These are phyloP conservation scores for Cotesia chilonis DNA, from an alignment of 1,140 invertebrate species.

Conservation along the genomic window DNA sequence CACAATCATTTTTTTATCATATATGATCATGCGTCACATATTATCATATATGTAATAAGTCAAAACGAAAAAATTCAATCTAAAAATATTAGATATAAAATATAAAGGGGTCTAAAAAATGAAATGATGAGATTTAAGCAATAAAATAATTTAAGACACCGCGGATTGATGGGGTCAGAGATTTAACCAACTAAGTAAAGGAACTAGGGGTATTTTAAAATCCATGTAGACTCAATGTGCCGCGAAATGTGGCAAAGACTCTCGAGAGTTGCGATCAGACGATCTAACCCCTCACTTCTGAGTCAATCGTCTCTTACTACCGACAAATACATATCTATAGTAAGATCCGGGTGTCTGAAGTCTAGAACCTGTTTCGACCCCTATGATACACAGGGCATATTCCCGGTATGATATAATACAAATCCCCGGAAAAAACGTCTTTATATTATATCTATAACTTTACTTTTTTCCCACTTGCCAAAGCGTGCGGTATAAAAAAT, in stretches of 20 bases:
- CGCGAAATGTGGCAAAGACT: conserved; percentile 52
- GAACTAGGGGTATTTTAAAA: conserved; percentile 49
- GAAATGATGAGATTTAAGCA: too few species aligned
- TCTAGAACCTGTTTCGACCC: conserved; percentile 33
- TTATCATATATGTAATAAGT: too few species aligned
- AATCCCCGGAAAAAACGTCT: conserved; percentile 53
- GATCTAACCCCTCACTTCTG: conserved; percentile 6
- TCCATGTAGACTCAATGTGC: conserved; percentile 55
- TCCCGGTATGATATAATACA: conserved; percentile 43
- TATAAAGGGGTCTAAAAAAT: too few species aligned
- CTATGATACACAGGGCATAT: conserved; percentile 50
- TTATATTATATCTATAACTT: conserved; percentile 50
- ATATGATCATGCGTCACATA: too few species aligned
- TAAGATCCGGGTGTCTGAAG: conserved; percentile 27
- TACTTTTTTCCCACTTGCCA: conserved; percentile 28
- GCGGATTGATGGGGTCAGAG: conserved; percentile 40
- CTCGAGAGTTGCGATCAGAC: not conserved
- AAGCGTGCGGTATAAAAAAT: not conserved
- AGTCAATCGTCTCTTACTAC: conserved; percentile 1
- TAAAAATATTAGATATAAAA: too few species aligned
- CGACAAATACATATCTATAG: not conserved
- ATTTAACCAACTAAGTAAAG: conserved; percentile 9
- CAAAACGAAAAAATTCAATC: too few species aligned
- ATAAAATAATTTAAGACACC: conserved; percentile 1
- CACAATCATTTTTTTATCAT: too few species aligned